Evolutionary conservation across 2,888 invertebrate genomes (phyloP), one percentile per base, ranked within the genome.

Genomic region (Apomyelois bistriatella): DNA sequence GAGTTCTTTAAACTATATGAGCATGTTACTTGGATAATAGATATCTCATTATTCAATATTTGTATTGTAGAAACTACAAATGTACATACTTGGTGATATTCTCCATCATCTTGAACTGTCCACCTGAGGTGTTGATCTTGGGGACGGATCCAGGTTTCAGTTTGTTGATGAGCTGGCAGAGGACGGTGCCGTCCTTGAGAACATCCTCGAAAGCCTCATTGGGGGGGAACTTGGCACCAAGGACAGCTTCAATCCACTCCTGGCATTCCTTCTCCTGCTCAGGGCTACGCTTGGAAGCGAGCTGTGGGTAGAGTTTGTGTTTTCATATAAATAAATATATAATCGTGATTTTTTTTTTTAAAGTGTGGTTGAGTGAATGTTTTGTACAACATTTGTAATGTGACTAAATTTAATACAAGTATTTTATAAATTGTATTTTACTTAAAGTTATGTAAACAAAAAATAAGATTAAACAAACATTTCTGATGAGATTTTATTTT

Each of bases 91-190:
- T 92, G 91, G 97, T 97, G 85, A 99, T 97, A 93, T 99, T 99
- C 89, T 99, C 99, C 99, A 99, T 99, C 95, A 99, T 95, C 82
- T 99, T 99, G 94, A 99, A 99, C 80, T 98, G 98, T 79, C 98
- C 98, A 67, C 98, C 98, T 47, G 94, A 93, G 66, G 94, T 94
- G 93, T 99, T 98, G 90, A 99, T 95, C 89, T 98, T 99, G 76
- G 93, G 77, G 58, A 99, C 91, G 60, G 96, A 91, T 70, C 98
- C 98, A 47, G 99, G 99, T 63, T 93, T 90, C 67, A 99, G 89
- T 82, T 96, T 97, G 93, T 99, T 99, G 91, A 99, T 97, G 72
- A 99, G 88, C 75, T 95, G 94, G 92, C 98, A 99, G 61, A 99
- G 94, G 59, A 98, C 94, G 64, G 95, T 95, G 55, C 98, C 98